phyloP scores from a whole-genome alignment of 2,797 vertebrate species.

The Todus mexicanus region DNA sequence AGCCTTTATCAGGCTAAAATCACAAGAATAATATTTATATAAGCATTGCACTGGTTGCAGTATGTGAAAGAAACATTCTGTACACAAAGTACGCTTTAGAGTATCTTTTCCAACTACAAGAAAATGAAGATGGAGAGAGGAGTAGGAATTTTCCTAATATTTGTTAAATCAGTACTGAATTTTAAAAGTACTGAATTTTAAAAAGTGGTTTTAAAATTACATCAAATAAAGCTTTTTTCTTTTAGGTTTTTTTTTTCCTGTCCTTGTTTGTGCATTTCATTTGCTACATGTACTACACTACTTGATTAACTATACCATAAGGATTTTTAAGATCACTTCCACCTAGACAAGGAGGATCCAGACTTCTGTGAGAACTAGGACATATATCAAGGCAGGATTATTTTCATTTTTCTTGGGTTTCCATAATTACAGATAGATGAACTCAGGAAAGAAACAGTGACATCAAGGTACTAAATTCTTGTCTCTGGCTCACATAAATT shows the following conservation, averaged over 20 bases:
- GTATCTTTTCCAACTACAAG: background rate
- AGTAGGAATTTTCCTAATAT: background rate
- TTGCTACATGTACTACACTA: background rate
- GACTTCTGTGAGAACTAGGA: background rate
- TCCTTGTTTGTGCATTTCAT: background rate
- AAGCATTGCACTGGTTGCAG: background rate
- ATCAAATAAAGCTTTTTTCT: background rate
- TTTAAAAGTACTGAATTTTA: background rate
- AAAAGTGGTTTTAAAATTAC: background rate
- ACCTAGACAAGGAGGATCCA: background rate
- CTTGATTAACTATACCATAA: background rate
- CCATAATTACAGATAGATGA: background rate
- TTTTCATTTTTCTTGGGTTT: background rate
- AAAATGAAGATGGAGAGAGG: background rate
- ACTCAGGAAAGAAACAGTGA: background rate
- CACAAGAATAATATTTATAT: background rate
- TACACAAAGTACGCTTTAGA: background rate
- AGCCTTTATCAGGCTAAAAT: background rate
- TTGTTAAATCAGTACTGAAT: background rate
- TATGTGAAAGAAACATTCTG: background rate
- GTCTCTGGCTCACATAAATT: background rate
- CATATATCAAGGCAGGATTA: background rate
- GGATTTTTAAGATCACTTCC: background rate
- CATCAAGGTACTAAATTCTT: background rate
- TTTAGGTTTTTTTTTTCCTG: background rate